Evolutionary conservation across 2,797 vertebrate genomes (phyloP), one percentile per base, ranked within the genome.

Genomic region (Falco naumanni): DNA sequence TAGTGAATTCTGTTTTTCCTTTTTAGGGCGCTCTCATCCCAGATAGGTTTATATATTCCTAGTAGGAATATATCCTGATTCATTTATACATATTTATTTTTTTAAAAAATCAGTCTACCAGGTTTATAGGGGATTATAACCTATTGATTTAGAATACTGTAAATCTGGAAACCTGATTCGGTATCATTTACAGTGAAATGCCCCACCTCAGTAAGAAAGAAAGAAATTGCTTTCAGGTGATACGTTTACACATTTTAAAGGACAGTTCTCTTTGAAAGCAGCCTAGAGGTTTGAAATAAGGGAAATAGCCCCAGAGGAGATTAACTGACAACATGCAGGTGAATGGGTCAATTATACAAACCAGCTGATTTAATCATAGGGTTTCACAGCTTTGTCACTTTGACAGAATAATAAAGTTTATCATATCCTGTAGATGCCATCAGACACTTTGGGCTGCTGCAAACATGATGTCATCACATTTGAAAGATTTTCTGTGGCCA

Each of bases 301-400:
- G 70, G 60, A 84, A 85, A 15, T n/a, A 87, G 34, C 13, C 72
- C 45, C 43, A 74, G 60, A 79, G 59, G 68, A 89, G 56, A 68
- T 85, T 45, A 87, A 68, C 51, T 65, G 84, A 87, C 68, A 96
- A 76, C 51, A 61, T 22, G 50, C 34, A 88, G 71, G 75, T 87
- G 64, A 89, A 75, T 53, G 53, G 81, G 57, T 89, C 81, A 89
- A 70, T 85, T 90, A 69, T 22, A 96, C 63, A 63, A 92, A 94
- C 4, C 54, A 87, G n/a, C 39, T 89, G 70, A 90, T 87, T 84
- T 85, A 85, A 91, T 91, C 75, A 56, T 56, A 74, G 29, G 33
- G 45, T 64, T 85, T 87, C 57, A 64, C 12, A 78, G 51, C 33
- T 80, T 87, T 89, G 63, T 84, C 71, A 68, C 59, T 85, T 87